phyloP scores from a whole-genome alignment of 2,113 vertebrate species.

The Aramus guarauna region DNA sequence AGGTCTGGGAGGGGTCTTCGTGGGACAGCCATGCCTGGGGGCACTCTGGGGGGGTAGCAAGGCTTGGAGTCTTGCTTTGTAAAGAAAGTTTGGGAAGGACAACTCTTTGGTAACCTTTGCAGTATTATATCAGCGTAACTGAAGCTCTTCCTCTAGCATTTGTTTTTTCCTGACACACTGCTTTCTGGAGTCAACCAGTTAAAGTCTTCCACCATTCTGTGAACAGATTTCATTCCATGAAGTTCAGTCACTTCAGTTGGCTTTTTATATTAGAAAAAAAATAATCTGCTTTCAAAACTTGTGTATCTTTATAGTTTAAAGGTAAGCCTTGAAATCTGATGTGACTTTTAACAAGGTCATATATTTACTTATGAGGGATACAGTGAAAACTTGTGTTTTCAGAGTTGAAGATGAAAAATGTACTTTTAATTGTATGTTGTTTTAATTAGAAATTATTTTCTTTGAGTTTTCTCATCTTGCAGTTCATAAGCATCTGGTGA shows the following conservation, averaged over 20 bases:
- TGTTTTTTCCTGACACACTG: background rate
- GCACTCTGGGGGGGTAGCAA: background rate
- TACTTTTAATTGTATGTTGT: background rate
- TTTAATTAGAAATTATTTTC: background rate
- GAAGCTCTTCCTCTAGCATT: no score
- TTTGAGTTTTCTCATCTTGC: background rate
- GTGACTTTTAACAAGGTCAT: background rate
- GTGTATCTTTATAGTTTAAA: background rate
- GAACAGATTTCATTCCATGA: background rate
- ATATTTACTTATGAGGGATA: background rate
- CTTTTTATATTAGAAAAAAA: background rate
- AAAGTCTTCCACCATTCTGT: background rate
- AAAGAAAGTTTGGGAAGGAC: no score
- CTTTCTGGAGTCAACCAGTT: background rate
- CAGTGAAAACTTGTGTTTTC: background rate
- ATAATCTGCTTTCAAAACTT: background rate
- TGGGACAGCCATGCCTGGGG: background rate
- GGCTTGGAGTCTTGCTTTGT: background rate
- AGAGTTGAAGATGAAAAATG: background rate
- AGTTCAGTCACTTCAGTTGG: background rate
- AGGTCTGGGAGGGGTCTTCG: background rate
- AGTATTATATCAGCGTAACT: rapidly evolving
- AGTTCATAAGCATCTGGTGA: background rate
- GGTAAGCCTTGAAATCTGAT: background rate
- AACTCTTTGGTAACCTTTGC: background rate